phyloP scores from a whole-genome alignment of 2,797 vertebrate species.

The Gambusia yucatana region DNA sequence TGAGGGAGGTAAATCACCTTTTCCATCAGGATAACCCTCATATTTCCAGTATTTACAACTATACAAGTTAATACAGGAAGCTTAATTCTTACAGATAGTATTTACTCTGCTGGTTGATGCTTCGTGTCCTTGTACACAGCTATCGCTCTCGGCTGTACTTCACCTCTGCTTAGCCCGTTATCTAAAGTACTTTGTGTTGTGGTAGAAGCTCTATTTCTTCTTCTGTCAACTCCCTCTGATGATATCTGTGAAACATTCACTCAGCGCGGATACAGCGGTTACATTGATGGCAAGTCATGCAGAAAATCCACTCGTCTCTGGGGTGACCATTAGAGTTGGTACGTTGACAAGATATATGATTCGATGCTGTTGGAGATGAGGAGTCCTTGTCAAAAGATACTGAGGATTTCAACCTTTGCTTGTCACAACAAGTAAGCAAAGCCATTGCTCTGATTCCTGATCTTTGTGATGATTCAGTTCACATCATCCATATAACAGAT shows the following conservation, averaged over 20 bases:
- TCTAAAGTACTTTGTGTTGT: conserved; percentile 49
- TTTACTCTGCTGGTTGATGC: conserved; percentile 40
- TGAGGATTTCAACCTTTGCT: conserved; percentile 63
- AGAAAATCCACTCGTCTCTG: conserved; percentile 78
- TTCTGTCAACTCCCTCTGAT: conserved; percentile 53
- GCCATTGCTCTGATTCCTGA: conserved; percentile 51
- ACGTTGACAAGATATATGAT: conserved; percentile 51
- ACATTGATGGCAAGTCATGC: conserved; percentile 76
- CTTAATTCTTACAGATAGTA: conserved; percentile 44
- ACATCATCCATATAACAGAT: conserved; percentile 62
- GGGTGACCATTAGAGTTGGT: conserved; percentile 68
- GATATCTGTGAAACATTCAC: conserved; percentile 71
- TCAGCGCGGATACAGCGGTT: conserved; percentile 58
- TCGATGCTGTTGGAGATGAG: conserved; percentile 55
- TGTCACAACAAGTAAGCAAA: conserved; percentile 65
- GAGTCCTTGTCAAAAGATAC: conserved; percentile 47
- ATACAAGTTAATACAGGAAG: conserved; percentile 76
- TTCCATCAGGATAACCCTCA: conserved; percentile 31
- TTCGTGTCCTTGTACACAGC: conserved; percentile 54
- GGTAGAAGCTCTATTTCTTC: conserved; percentile 38
- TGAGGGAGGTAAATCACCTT: conserved; percentile 46
- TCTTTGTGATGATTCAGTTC: conserved; percentile 58
- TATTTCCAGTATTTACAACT: conserved; percentile 40
- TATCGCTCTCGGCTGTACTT: conserved; percentile 32
- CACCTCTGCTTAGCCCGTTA: conserved; percentile 48